phyloP scores from a whole-genome alignment of 1,140 invertebrate species.

The Drosophila sp. region DNA sequence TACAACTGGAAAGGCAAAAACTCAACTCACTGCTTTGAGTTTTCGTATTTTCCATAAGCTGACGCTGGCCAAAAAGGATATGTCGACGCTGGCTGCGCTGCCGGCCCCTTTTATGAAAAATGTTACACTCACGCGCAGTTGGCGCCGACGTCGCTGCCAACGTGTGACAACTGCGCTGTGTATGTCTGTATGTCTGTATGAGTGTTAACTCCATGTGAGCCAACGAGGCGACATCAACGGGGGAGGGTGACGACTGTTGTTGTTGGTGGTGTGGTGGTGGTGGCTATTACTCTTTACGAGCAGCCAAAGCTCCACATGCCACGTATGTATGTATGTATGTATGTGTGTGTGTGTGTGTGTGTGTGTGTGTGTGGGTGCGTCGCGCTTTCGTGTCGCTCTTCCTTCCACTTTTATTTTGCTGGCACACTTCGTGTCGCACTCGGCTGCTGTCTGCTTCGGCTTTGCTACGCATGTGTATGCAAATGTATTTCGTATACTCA shows the following conservation, averaged over 20 bases:
- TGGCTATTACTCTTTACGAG: constrained; percentile 77
- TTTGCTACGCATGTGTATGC: constrained; percentile 76
- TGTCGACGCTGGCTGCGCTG: constrained; percentile 58
- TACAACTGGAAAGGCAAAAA: constrained; percentile 67
- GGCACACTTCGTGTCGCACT: constrained; percentile 50
- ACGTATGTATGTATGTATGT: constrained; percentile 51
- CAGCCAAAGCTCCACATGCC: constrained; percentile 68
- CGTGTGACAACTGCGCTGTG: constrained; percentile 72
- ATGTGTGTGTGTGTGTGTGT: constrained; percentile 43
- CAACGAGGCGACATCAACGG: constrained; percentile 52
- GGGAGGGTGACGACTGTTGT: constrained; percentile 47
- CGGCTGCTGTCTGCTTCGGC: constrained; percentile 43
- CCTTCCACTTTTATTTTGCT: constrained; percentile 36
- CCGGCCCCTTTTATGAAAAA: constrained; percentile 71
- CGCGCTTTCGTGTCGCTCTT: constrained; percentile 68
- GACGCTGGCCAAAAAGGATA: constrained; percentile 70
- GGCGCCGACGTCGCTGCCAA: constrained; percentile 57
- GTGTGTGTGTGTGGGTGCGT: constrained; percentile 49
- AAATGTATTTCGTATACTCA: constrained; percentile 75
- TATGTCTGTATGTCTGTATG: constrained; percentile 34
- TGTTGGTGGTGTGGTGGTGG: constrained; percentile 60
- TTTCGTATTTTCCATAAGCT: constrained; percentile 76
- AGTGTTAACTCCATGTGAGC: constrained; percentile 67
- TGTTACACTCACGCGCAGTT: constrained; percentile 79
- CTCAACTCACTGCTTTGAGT: constrained; percentile 69